A percentile compares a stretch with the other conserved stretches of the same genome.
phyloP scores from a whole-genome alignment of 2,113 vertebrate genomes.

The Vimba vimba region DNA sequence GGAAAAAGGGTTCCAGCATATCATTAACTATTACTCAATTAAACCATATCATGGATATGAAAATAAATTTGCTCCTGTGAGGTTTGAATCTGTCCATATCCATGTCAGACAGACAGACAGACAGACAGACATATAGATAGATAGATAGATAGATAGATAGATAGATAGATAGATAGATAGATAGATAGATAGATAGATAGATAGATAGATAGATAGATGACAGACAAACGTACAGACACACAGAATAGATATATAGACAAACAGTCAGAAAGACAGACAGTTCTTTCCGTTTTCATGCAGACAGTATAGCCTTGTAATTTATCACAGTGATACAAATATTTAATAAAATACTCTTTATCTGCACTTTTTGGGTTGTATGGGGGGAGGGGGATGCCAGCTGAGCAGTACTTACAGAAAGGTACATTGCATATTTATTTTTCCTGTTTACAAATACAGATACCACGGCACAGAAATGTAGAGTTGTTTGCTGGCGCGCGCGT shows the following conservation, averaged over 20 bases:
- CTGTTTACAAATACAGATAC: slow-evolving; percentile 32
- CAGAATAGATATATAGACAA: neutral
- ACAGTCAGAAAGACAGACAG: neutral
- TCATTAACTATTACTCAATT: neutral
- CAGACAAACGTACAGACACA: neutral
- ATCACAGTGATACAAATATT: neutral
- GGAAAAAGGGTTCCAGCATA: slow-evolving; percentile 24
- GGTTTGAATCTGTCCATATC: neutral
- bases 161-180: too few species aligned
- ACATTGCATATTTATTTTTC: neutral
- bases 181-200: too few species aligned
- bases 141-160: too few species aligned
- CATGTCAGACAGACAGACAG: too few species aligned
- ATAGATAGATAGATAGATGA: neutral
- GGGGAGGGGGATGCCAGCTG: too few species aligned
- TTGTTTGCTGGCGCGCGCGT: slow-evolving; percentile 1
- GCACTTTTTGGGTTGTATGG: neutral
- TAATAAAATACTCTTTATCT: neutral
- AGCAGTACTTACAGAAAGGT: neutral
- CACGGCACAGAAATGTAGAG: neutral
- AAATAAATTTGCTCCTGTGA: neutral
- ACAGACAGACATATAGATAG: too few species aligned
- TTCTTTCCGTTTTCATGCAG: neutral
- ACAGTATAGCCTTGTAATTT: neutral
- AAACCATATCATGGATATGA: neutral